Base-by-base conservation (phyloP, 2,888 invertebrate genomes). In the Orthosia gracilis region DNA sequence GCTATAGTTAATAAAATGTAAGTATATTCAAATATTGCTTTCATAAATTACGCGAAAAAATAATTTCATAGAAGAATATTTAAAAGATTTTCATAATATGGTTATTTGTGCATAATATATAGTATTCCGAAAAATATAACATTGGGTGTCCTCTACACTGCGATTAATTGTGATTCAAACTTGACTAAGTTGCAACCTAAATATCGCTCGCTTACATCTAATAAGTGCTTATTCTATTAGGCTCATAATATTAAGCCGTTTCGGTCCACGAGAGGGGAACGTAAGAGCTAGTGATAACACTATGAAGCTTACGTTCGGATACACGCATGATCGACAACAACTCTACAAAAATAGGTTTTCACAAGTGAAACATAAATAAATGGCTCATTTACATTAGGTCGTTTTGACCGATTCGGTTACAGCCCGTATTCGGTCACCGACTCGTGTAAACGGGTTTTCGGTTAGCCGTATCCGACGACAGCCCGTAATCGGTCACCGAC, bases 111-210 rank as follows among this genome's bases (percentile, higher is more conserved):
- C 76, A 13, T 75, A 26, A 72, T 71, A 58, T 31, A 55, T 40
- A 68, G 76, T 65, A 69, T 58, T 47, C 55, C 45, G 72, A 83
- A 82, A 75, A 61, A 78, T 83, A 80, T 65, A 83, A 65, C 26
- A 69, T 68, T 69, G 62, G 65, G 77, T 82, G 80, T 81, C 82
- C 82, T 80, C 84, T 80, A 79, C 85, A 73, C 85, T 84, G 84
- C 73, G 76, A 75, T 69, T 63, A 67, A 54, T 78, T 73, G 87
- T 84, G 84, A 85, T 79, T 87, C 63, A 85, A 89, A 90, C 85
- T 87, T 88, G 58, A 79, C 94, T 94, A 94, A 91, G 78, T 89
- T 83, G 94, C 94, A 92, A 94, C 92, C 90, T 92, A 91, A 90
- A 90, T 82, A 86, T 88, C 86, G 90, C 88, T 91, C 85, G 88